phyloP scores from a whole-genome alignment of 1,140 invertebrate genomes.

The Trypoxylus dichotomus region DNA sequence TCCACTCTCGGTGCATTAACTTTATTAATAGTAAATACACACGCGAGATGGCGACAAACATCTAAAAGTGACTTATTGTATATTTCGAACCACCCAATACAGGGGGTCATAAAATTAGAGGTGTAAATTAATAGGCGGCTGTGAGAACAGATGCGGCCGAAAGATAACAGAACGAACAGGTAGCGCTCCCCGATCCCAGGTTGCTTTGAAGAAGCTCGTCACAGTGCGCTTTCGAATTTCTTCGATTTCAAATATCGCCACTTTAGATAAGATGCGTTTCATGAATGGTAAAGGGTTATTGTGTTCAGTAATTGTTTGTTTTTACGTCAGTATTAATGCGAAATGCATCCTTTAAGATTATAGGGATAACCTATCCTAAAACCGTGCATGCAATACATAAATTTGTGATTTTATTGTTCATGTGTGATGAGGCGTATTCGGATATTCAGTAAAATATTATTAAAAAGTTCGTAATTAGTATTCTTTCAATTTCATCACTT shows the following conservation, averaged over 20 bases:
- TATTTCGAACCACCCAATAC: constrained; percentile 20
- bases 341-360: background rate
- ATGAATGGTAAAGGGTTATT: constrained; percentile 8
- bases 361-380: background rate
- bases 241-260: constrained; percentile 36
- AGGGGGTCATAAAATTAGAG: constrained; percentile 33
- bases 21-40: constrained; percentile 25
- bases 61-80: constrained; percentile 28
- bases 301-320: background rate
- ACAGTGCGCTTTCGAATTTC: constrained; percentile 40
- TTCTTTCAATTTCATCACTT: too few relatives aligned
- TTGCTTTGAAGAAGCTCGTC: constrained; percentile 34
- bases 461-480: too few relatives aligned
- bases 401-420: background rate
- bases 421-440: too few relatives aligned
- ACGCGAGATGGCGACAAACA: constrained; percentile 24
- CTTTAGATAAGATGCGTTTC: constrained; percentile 37
- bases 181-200: constrained; percentile 34
- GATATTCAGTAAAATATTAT: too few relatives aligned
- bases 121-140: constrained; percentile 43
- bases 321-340: background rate
- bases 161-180: constrained; percentile 38
- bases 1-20: constrained; percentile 6
- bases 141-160: constrained; percentile 35
- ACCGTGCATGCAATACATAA: background rate